Base-by-base conservation (phyloP, 1,140 invertebrate genomes). In the Orussus abietinus region DNA sequence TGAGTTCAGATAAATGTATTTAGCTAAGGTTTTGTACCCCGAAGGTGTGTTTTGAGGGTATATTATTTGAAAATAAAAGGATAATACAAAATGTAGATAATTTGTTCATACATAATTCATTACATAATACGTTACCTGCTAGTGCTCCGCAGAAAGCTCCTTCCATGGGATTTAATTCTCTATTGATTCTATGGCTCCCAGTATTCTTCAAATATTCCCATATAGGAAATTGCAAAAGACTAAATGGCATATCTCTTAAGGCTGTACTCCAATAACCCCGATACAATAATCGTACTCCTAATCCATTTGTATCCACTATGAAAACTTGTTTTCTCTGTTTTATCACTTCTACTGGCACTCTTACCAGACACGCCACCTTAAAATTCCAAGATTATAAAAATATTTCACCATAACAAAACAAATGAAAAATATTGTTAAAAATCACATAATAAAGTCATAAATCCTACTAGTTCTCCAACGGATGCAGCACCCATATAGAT, bases 281-380 rank as follows among this genome's bases (percentile, higher is more conserved):
- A 73, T 95, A 97, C 3, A 58, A 62, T 25, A 69, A 75, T 39
- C 71, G 57, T 49, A 66, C 57, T 49, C 62, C 45, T 26, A 32
- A 22, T n/a, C 21, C 20, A 4, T 22, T 25, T 22, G 53, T 58
- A 31, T 69, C 61, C 6, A 60, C 55, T 4, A 70, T 72, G 3
- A 72, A 63, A 1, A 86, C 84, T 72, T 97, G 94, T 30, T 88
- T 77, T 54, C 92, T 72, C 70, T 97, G 94, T 68, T 97, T 97
- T 0, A 92, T 80, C 33, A 96, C 83, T 72, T 97, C 94, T 12
- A 88, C 84, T 1, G 94, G 94, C 9, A 97, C 93, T 51, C 93
- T 75, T n/a, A 92, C 74, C 9, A 88, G 49, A 64, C 93, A 96
- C 6, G 92, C 90, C 10, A 81, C 69, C 88, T 86, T 47, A 36